A percentile compares a stretch with the other conserved stretches of the same genome.
phyloP scores from a whole-genome alignment of 2,888 invertebrate genomes.

The Mythimna loreyi region DNA sequence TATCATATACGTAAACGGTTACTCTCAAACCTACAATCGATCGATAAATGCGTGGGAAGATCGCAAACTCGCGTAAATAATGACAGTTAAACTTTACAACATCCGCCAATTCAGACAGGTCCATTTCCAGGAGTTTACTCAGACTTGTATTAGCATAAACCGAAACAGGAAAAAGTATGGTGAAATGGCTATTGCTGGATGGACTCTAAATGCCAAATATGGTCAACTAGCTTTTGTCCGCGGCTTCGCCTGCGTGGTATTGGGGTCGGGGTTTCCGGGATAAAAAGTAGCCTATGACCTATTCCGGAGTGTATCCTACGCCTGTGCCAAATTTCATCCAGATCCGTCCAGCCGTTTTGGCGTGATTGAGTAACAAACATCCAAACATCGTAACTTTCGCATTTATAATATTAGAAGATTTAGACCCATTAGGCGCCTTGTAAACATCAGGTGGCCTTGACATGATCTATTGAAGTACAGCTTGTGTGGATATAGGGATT shows the following conservation, averaged over 20 bases:
- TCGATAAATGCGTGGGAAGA: conserved; percentile 39
- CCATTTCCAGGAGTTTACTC: conserved; percentile 16
- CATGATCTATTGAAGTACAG: not conserved
- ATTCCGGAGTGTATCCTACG: too few relatives aligned
- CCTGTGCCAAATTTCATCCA: too few relatives aligned
- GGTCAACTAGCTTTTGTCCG: too few relatives aligned
- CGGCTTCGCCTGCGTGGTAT: too few relatives aligned
- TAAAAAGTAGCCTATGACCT: too few relatives aligned
- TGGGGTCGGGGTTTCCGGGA: too few relatives aligned
- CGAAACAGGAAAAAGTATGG: not conserved
- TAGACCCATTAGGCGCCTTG: not conserved
- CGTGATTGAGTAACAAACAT: too few relatives aligned
- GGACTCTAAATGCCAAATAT: not conserved
- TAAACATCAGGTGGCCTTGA: not conserved
- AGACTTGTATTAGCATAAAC: not conserved
- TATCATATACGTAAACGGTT: not conserved
- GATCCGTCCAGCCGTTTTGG: too few relatives aligned
- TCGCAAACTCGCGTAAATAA: conserved; percentile 16
- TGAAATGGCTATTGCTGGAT: not conserved
- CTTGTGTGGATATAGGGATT: too few relatives aligned
- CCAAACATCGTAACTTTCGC: too few relatives aligned
- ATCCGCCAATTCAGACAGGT: conserved; percentile 16
- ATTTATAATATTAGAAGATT: too few relatives aligned
- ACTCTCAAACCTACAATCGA: conserved; percentile 7
- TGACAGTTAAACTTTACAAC: conserved; percentile 27